Evolutionary conservation across 2,888 invertebrate species (phyloP), one percentile per base, ranked within the genome.

Genomic region (Tetropium fuscum): DNA sequence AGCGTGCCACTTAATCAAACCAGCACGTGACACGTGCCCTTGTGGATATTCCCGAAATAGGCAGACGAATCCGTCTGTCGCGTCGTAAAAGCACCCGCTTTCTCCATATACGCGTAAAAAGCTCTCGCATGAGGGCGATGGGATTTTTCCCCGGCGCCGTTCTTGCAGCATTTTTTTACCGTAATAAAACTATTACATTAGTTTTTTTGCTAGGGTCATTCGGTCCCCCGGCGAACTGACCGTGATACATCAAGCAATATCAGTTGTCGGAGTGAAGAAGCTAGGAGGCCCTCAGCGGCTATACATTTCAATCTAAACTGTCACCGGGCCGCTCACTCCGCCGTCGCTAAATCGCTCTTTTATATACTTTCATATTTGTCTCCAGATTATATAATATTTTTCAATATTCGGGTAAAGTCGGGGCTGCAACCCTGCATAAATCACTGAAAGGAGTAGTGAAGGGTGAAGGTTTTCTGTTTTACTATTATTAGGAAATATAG

Each of bases 221-320:
- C 59, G 30, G 76, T 80, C 79, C 80, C 80, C 69, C 74, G 79
- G 75, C 78, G 78, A 72, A 80, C 78, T 81, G 81, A 81, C 81
- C 80, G 81, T 80, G 81, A 81, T 82, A 81, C 80, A 82, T 82
- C 81, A 82, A 81, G 80, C 77, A 81, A 81, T 80, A 82, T 82
- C 81, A 80, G 80, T 79, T 80, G 80, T 80, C 80, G 78, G 71
- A 72, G 70, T 69, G 78, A 77, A 78, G 78, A 77, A 73, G 77
- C 77, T 75, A 74, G 64, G 72, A 72, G 74, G 77, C 79, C 79
- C 79, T 72, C 54, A 69, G 74, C 74, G 77, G 71, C 81, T 78
- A 82, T 82, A 81, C 80, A 78, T 82, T 82, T 82, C 81, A 81
- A 82, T 82, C 76, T 77, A 62, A 75, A 74, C 76, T 80, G 81